Evolutionary conservation across 2,797 vertebrate species (phyloP).

Genomic region (Catamblyrhynchus diadema): DNA sequence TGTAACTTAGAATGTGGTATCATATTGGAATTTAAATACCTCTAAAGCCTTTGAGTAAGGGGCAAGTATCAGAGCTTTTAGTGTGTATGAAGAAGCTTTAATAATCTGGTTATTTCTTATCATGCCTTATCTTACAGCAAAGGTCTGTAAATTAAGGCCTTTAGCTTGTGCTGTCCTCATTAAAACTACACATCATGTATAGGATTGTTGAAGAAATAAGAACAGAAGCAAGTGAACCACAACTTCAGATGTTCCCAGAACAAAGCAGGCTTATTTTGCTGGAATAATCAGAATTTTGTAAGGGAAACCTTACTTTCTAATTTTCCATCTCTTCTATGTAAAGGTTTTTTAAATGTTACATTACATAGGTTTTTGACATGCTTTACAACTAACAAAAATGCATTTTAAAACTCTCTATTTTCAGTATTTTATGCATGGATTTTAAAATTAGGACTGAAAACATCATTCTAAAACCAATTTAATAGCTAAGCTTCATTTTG

Average conservation of each 20-base stretch:
- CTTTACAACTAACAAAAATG: background rate
- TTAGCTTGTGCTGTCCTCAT: background rate
- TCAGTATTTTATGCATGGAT: background rate
- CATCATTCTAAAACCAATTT: background rate
- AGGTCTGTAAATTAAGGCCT: background rate
- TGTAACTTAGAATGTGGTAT: background rate
- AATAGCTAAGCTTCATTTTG: background rate
- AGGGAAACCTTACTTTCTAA: background rate
- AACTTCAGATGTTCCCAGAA: background rate
- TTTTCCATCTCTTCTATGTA: background rate
- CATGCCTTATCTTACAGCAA: background rate
- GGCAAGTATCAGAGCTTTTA: background rate
- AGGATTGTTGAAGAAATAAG: background rate
- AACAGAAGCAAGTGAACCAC: background rate
- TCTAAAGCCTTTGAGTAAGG: background rate
- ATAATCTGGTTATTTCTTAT: background rate
- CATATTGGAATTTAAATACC: background rate
- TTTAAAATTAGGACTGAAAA: background rate
- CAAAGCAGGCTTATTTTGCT: background rate
- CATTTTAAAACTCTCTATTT: background rate
- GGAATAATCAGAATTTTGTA: background rate
- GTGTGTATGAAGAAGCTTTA: background rate
- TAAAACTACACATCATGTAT: background rate
- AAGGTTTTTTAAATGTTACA: background rate
- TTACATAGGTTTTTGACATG: background rate